Conservation (phyloP, 2,888 invertebrate species). For the Polydesmus complanatus region DNA sequence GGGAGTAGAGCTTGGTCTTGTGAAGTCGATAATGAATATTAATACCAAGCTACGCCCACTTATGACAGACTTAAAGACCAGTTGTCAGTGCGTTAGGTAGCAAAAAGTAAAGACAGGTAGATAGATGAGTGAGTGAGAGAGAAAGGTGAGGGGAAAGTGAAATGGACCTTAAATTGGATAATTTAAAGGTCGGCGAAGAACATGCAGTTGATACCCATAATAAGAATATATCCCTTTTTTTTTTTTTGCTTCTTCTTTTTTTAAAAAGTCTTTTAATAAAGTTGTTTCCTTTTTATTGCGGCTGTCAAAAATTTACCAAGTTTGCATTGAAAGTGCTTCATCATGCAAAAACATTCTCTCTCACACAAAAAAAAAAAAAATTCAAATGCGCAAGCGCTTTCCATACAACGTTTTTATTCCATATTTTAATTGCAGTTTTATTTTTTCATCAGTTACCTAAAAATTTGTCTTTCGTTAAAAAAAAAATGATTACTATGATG, state of each 20-base stretch:
- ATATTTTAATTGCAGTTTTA: too few species aligned
- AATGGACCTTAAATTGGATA: background rate
- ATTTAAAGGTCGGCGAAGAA: background rate
- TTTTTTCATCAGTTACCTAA: too few species aligned
- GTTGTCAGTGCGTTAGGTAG: too few species aligned
- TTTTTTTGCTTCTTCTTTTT: constrained; percentile 3
- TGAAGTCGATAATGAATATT: too few species aligned
- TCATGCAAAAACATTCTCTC: constrained; percentile 8
- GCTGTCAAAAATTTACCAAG: constrained; percentile 9
- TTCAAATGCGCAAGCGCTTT: too few species aligned
- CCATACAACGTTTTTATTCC: too few species aligned
- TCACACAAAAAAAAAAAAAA: too few species aligned
- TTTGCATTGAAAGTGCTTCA: constrained; percentile 6
- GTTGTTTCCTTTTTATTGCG: constrained; percentile 6
- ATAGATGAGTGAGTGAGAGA: background rate
- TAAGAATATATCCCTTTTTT: background rate
- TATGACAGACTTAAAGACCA: too few species aligned
- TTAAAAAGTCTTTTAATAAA: constrained; percentile 9
- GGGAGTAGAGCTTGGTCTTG: too few species aligned
- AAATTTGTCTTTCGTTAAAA: too few species aligned
- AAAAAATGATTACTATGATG: too few species aligned
- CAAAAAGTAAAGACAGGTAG: background rate
- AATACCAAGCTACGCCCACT: too few species aligned
- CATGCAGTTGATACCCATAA: background rate
- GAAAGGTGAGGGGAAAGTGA: background rate